These are phyloP conservation scores for Sciurus carolinensis DNA, from an alignment of 2,797 vertebrate species.

Conservation along the genomic window DNA sequence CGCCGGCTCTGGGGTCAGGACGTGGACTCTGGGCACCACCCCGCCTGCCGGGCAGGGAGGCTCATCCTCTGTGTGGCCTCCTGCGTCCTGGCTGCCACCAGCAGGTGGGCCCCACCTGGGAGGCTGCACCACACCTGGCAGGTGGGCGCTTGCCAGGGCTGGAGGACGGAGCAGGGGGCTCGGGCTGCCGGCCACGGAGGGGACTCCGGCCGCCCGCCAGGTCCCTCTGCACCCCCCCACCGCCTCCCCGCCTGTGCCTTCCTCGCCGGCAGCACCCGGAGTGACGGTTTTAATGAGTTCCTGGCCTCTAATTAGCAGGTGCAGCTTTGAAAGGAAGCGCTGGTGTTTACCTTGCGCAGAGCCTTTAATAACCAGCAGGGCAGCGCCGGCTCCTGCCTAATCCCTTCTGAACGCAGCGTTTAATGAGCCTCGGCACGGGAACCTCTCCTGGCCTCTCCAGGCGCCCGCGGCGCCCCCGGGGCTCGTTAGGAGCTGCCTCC, in stretches of 20 bases:
- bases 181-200: background rate
- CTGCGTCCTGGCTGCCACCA: background rate
- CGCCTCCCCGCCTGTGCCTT: background rate
- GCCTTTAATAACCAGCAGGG: slow-evolving; percentile 80
- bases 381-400: slow-evolving; percentile 73
- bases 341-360: slow-evolving; percentile 81
- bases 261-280: slow-evolving; percentile 39
- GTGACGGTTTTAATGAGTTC: slow-evolving; percentile 84
- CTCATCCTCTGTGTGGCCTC: background rate
- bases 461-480: background rate
- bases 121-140: no score
- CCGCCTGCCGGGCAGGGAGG: background rate
- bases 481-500: background rate
- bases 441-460: slow-evolving; percentile 58
- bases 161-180: background rate
- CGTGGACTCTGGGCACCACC: rapidly evolving
- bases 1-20: background rate
- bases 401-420: slow-evolving; percentile 64
- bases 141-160: background rate
- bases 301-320: slow-evolving; percentile 85
- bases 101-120: background rate
- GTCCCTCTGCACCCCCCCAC: background rate
- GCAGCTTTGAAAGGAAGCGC: slow-evolving; percentile 81
- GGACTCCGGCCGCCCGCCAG: background rate
- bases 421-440: slow-evolving; percentile 77